Conservation (phyloP, 2,797 vertebrate species). For the Pelochelys cantorii region DNA sequence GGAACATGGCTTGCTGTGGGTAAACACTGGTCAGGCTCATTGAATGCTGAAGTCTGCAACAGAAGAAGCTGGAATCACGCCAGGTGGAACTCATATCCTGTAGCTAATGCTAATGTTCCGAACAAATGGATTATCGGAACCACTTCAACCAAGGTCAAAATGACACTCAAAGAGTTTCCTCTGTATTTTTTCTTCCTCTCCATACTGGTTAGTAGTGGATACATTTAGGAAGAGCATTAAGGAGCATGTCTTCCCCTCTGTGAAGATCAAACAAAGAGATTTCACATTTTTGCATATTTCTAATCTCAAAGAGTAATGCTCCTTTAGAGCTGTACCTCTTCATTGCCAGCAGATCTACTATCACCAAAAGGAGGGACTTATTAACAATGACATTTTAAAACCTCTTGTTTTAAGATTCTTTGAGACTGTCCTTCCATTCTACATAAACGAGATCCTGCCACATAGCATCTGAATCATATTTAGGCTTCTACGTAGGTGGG, state of each 20-base stretch:
- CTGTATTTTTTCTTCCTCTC: background rate
- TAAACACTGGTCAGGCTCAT: accelerated
- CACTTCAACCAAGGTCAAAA: background rate
- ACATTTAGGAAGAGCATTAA: accelerated
- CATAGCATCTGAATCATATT: background rate
- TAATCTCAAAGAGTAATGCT: background rate
- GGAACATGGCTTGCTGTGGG: accelerated
- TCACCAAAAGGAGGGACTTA: background rate
- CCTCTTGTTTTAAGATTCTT: conserved; percentile 3
- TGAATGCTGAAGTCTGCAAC: background rate
- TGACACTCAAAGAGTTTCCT: background rate
- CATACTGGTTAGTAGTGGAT: background rate
- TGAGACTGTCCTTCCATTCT: background rate
- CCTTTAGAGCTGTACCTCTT: background rate
- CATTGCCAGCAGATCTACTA: background rate
- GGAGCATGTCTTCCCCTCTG: background rate
- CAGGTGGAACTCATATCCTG: background rate
- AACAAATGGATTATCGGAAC: background rate
- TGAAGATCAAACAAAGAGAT: background rate
- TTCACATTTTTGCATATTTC: background rate
- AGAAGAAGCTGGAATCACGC: accelerated
- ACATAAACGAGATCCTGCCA: background rate
- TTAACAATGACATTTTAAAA: background rate
- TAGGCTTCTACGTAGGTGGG: background rate
- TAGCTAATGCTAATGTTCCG: accelerated